phyloP scores from a whole-genome alignment of 2,888 invertebrate genomes.

The Diogma glabrata region DNA sequence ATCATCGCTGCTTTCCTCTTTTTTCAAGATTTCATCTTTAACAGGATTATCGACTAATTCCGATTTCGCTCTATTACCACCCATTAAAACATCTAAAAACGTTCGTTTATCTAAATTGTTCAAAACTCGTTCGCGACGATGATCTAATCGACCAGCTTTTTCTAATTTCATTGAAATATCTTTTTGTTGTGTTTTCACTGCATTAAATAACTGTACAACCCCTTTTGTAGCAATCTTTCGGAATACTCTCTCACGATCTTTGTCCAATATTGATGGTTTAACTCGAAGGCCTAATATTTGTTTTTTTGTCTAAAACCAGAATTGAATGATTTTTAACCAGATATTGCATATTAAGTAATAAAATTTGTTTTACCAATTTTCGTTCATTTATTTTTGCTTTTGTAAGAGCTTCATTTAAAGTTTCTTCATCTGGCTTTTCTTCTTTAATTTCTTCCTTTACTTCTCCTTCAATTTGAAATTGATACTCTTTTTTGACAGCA shows the following conservation, averaged over 20 bases:
- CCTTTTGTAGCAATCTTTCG: constrained; percentile 83
- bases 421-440: constrained; percentile 33
- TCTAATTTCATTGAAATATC: constrained; percentile 56
- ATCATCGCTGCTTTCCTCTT: constrained; percentile 35
- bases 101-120: constrained; percentile 59
- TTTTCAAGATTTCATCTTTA: constrained; percentile 39
- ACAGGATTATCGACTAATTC: constrained; percentile 37
- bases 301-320: constrained; percentile 28
- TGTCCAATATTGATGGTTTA: constrained; percentile 65
- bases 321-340: background rate
- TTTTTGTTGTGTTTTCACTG: constrained; percentile 76
- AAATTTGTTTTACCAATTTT: background rate
- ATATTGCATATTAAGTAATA: background rate
- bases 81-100: constrained; percentile 70
- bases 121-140: constrained; percentile 62
- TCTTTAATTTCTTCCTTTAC: constrained; percentile 32
- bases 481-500: constrained; percentile 38
- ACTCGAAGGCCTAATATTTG: constrained; percentile 46
- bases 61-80: constrained; percentile 44
- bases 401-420: constrained; percentile 20
- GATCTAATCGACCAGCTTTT: constrained; percentile 61
- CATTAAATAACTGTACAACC: constrained; percentile 87
- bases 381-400: constrained; percentile 18
- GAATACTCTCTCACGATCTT: constrained; percentile 62
- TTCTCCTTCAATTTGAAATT: constrained; percentile 58